A percentile compares a stretch with the other conserved stretches of the same genome.
Evolutionary conservation across 64 coral and sea anemone species (phyloP).

Genomic region (Hydrozoanthus tunicans): DNA sequence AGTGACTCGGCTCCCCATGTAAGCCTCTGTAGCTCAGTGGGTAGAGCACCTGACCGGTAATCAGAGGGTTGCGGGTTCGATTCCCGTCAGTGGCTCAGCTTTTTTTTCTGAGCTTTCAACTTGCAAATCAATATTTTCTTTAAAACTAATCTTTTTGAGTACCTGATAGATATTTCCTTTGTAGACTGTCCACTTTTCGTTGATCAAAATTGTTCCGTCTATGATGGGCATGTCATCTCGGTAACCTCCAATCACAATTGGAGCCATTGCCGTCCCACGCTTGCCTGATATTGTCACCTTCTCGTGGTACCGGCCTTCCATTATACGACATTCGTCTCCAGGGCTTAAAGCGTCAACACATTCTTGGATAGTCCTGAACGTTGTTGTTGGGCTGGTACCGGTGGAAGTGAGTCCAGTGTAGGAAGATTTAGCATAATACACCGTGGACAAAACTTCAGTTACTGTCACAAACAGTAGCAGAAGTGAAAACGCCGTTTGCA

Average conservation of each 20-base stretch:
- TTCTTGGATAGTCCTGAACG: slow-evolving; percentile 53
- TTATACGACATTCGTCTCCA: slow-evolving; percentile 66
- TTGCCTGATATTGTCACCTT: slow-evolving; percentile 59
- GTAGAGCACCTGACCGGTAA: too few species aligned
- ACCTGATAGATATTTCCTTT: slow-evolving; percentile 35
- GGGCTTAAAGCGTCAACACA: slow-evolving; percentile 55
- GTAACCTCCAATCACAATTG: slow-evolving; percentile 60
- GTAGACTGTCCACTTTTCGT: slow-evolving; percentile 51
- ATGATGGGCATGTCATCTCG: slow-evolving; percentile 62
- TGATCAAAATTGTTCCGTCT: slow-evolving; percentile 69
- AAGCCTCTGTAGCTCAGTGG: too few species aligned
- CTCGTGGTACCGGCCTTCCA: slow-evolving; percentile 75
- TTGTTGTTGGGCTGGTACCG: background rate
- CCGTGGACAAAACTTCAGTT: background rate
- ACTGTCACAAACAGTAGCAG: background rate
- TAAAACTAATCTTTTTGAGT: background rate
- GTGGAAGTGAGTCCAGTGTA: background rate
- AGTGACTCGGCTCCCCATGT: too few species aligned
- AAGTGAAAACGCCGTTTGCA: too few species aligned
- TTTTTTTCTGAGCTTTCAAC: too few species aligned
- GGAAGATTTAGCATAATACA: slow-evolving; percentile 12
- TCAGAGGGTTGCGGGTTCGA: too few species aligned
- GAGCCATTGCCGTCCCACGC: slow-evolving; percentile 44
- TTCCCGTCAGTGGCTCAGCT: too few species aligned
- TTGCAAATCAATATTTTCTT: too few species aligned